Conservation (phyloP, 92 coral and sea anemone genomes). For the Phymanthus crucifer region DNA sequence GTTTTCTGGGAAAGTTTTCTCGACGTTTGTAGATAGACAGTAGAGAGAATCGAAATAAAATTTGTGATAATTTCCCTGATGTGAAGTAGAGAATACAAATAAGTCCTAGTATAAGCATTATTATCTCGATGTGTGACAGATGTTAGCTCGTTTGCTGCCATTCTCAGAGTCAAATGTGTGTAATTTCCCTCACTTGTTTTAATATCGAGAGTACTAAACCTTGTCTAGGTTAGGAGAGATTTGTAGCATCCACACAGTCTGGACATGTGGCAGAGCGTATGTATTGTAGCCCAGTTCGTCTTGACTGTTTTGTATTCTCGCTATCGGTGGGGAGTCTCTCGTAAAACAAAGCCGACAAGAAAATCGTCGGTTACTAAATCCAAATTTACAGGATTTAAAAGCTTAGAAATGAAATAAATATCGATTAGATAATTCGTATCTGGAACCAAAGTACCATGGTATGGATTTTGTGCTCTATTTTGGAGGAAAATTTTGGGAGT, state of each 20-base stretch:
- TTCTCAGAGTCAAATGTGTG: conserved; percentile 12
- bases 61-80: not conserved
- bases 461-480: not conserved
- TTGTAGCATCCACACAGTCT: not conserved
- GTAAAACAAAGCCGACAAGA: not conserved
- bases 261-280: not conserved
- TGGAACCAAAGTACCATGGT: not conserved
- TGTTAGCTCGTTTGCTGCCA: conserved; percentile 11
- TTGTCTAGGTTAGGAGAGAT: not conserved
- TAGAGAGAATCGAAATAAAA: not conserved
- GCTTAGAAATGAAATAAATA: not conserved
- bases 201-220: conserved; percentile 8
- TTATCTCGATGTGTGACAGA: conserved; percentile 39
- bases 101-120: not conserved
- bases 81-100: not conserved
- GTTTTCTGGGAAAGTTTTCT: not conserved
- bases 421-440: too few species aligned
- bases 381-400: not conserved
- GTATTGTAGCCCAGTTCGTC: not conserved
- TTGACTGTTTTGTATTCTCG: not conserved
- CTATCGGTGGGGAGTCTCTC: not conserved
- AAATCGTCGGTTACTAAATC: not conserved
- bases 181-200: not conserved
- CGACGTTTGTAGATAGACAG: not conserved
- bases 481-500: not conserved